A percentile compares a stretch with the other conserved stretches of the same genome.
phyloP scores from a whole-genome alignment of 2,113 vertebrate species.

The Cacatua alba region DNA sequence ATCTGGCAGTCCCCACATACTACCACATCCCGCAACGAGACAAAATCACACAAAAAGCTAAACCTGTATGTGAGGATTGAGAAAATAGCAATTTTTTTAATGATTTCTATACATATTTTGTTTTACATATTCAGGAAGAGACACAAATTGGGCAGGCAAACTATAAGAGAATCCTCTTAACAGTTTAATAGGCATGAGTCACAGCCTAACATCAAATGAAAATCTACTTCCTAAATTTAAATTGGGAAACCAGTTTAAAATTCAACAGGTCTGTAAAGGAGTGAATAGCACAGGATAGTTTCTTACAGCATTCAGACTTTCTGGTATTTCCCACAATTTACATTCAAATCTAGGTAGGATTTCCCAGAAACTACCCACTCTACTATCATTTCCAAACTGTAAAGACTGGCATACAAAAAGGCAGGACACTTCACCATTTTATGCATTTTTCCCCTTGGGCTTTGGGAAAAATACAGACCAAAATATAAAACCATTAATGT shows the following conservation, averaged over 20 bases:
- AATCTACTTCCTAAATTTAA: neutral
- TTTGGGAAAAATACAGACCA: neutral
- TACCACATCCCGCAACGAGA: neutral
- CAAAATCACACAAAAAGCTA: neutral
- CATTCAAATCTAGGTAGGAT: neutral
- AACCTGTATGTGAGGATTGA: neutral
- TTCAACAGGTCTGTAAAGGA: neutral
- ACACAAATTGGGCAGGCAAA: neutral
- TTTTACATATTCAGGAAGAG: neutral
- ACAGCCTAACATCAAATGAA: neutral
- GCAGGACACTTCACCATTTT: neutral
- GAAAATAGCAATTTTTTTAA: neutral
- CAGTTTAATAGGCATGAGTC: neutral
- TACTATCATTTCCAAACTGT: neutral
- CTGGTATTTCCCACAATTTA: neutral
- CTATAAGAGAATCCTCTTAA: neutral
- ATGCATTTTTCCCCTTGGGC: neutral
- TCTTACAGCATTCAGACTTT: neutral
- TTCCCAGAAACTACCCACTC: neutral
- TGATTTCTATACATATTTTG: neutral
- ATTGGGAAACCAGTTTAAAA: neutral
- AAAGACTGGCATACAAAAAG: neutral
- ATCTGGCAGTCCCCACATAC: neutral
- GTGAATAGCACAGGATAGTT: neutral
- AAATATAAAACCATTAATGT: neutral